Conservation (phyloP, 1,140 invertebrate species). For the Eulimnadia texana region DNA sequence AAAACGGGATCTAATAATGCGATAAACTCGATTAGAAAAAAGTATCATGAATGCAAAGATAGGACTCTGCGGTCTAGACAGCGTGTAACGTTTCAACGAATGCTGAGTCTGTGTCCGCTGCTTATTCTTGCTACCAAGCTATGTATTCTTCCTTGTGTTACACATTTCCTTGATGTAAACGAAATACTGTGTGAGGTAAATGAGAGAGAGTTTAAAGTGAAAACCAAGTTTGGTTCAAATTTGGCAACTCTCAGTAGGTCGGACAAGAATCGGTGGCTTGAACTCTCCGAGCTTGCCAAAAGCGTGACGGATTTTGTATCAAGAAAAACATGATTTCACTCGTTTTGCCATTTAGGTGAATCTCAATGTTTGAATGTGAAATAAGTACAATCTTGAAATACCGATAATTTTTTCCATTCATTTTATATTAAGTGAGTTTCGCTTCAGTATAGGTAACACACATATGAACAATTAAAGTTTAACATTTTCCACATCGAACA, state of each 20-base stretch:
- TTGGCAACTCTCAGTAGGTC: background rate
- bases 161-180: no score
- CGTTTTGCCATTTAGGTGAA: no score
- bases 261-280: conserved; percentile 1
- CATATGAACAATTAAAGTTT: no score
- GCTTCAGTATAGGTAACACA: no score
- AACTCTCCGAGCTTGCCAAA: background rate
- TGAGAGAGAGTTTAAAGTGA: background rate
- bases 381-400: no score
- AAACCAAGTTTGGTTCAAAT: background rate
- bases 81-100: background rate
- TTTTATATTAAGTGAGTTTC: no score
- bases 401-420: no score
- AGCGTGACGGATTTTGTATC: background rate
- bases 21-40: background rate
- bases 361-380: no score
- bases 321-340: no score
- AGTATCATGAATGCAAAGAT: background rate
- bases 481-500: no score
- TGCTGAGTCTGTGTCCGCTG: background rate
- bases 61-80: background rate
- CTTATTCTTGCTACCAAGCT: background rate
- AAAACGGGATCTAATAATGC: background rate
- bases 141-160: background rate
- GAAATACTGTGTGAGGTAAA: no score